phyloP scores from a whole-genome alignment of 1,140 invertebrate genomes.

The Platorchestia sp. region DNA sequence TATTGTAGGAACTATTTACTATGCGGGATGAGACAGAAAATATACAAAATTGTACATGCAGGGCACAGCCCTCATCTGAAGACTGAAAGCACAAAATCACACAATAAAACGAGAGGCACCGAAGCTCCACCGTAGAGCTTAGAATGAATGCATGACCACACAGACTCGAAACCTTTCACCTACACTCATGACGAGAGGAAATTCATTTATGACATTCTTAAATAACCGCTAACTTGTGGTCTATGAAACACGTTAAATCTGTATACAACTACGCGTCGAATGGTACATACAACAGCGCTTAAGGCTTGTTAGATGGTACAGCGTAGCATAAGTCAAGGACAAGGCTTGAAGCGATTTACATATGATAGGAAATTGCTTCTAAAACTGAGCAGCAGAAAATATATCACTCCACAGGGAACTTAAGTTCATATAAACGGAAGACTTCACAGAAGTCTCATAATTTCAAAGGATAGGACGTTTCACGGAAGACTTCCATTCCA shows the following conservation, averaged over 20 bases:
- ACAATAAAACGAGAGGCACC: constrained; percentile 4
- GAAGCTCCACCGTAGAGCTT: background rate
- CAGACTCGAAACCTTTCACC: background rate
- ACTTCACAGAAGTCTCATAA: background rate
- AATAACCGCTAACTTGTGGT: background rate
- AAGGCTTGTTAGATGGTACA: background rate
- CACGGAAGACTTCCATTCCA: background rate
- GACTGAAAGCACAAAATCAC: background rate
- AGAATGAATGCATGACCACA: background rate
- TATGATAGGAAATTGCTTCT: background rate
- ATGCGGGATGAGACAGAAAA: background rate
- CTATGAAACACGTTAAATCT: background rate
- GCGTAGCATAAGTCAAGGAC: background rate
- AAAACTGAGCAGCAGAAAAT: background rate
- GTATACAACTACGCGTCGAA: background rate
- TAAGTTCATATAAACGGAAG: background rate
- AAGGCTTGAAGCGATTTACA: background rate
- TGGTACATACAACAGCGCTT: background rate
- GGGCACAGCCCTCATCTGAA: constrained; percentile 7
- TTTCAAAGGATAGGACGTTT: background rate
- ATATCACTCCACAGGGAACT: background rate
- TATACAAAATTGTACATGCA: constrained; percentile 33
- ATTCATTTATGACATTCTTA: background rate
- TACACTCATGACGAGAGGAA: background rate
- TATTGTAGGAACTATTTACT: constrained; percentile 21